A percentile compares a stretch with the other conserved stretches of the same genome.
These are phyloP conservation scores for Heliconius hewitsoni DNA, from an alignment of 1,140 invertebrate species.

Conservation along the genomic window DNA sequence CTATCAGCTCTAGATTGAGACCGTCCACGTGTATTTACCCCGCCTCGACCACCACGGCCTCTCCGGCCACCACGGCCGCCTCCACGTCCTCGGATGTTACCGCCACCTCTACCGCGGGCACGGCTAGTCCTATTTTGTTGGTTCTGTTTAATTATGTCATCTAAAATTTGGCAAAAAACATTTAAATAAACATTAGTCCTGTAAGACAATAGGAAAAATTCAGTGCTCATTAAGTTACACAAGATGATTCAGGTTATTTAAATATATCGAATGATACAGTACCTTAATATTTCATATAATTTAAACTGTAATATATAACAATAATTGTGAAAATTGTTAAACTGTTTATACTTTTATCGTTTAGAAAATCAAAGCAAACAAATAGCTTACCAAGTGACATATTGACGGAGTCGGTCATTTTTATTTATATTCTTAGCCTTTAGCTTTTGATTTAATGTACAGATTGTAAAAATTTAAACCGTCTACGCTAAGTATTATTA, in stretches of 20 bases:
- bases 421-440: conserved; percentile 16
- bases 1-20: conserved; percentile 47
- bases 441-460: background rate
- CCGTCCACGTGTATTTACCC: conserved; percentile 44
- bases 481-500: background rate
- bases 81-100: conserved; percentile 55
- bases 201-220: background rate
- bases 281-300: background rate
- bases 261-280: background rate
- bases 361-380: conserved; percentile 7
- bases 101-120: conserved; percentile 63
- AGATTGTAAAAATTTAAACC: background rate
- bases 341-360: background rate
- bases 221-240: background rate
- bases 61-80: conserved; percentile 48
- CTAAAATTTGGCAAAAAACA: conserved; percentile 43
- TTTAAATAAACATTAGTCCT: background rate
- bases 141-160: conserved; percentile 72
- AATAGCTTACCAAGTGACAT: conserved; percentile 69
- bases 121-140: conserved; percentile 62
- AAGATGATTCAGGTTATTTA: conserved; percentile 2
- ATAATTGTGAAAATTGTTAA: background rate
- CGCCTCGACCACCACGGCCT: conserved; percentile 51
- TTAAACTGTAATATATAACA: background rate
- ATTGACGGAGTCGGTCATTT: conserved; percentile 72